Percentiles rank a stretch among this genome's conserved stretches.
phyloP scores from a whole-genome alignment of 2,113 vertebrate genomes.

The Spea multiplicata region DNA sequence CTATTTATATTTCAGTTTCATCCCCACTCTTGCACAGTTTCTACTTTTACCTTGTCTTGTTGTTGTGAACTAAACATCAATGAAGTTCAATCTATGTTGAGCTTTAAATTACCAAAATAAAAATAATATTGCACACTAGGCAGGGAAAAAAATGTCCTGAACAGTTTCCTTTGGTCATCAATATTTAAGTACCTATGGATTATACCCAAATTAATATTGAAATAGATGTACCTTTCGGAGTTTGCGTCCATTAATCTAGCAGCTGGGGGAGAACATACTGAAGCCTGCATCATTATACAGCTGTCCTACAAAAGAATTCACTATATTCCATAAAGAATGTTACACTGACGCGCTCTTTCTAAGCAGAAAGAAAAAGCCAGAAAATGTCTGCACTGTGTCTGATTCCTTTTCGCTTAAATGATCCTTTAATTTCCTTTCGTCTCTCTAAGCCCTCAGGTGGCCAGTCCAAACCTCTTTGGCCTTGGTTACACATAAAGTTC shows the following conservation, averaged over 20 bases:
- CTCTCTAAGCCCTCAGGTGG: constrained; percentile 76
- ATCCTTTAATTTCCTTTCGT: constrained; percentile 94
- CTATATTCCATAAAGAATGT: constrained; percentile 62
- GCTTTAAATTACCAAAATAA: neutral
- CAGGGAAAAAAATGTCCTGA: neutral
- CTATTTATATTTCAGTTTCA: too few relatives aligned
- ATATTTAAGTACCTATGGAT: neutral
- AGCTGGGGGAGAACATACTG: neutral
- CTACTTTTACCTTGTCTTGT: neutral
- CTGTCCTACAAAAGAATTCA: constrained; percentile 27
- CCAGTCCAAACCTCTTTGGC: constrained; percentile 57
- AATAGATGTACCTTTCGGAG: neutral
- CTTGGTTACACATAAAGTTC: constrained; percentile 74
- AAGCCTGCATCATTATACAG: neutral
- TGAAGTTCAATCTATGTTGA: neutral
- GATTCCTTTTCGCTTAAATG: constrained; percentile 77
- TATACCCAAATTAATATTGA: neutral
- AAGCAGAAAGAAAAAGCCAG: constrained; percentile 47
- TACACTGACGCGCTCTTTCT: constrained; percentile 55
- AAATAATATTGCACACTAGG: neutral
- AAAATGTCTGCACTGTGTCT: constrained; percentile 54
- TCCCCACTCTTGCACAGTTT: too few relatives aligned
- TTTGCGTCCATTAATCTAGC: neutral
- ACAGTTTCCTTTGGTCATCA: neutral
- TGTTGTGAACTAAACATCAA: neutral